Evolutionary conservation across 2,113 vertebrate genomes (phyloP).

Genomic region (Dunckerocampus dactyliophorus): DNA sequence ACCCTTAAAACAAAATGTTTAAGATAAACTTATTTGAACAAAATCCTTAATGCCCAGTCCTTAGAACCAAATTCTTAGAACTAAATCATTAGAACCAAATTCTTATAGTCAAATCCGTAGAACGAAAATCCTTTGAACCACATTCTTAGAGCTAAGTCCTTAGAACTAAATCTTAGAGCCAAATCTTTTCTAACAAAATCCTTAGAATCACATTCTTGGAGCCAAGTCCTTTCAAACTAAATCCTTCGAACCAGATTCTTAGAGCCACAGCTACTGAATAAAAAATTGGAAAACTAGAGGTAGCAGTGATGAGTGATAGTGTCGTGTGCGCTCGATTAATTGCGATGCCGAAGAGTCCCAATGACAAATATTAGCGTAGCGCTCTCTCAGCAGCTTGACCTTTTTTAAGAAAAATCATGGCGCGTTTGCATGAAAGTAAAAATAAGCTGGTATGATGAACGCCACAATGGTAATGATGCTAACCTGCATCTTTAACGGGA

Average conservation of each 20-base stretch:
- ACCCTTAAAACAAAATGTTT: background rate
- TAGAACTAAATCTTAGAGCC: background rate
- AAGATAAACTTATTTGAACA: background rate
- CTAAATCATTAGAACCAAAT: background rate
- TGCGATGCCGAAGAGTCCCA: conserved; percentile 34
- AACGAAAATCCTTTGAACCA: background rate
- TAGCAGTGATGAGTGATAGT: conserved; percentile 38
- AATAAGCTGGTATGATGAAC: conserved; percentile 40
- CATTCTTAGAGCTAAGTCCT: background rate
- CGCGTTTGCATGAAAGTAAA: conserved; percentile 57
- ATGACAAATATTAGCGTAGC: conserved; percentile 52
- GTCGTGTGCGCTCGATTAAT: conserved; percentile 45
- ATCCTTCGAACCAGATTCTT: background rate
- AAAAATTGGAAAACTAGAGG: conserved; percentile 22
- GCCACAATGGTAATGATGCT: conserved; percentile 47
- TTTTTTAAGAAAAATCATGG: conserved; percentile 62
- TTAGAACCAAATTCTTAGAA: background rate
- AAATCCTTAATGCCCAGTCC: background rate
- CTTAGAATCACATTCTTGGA: background rate
- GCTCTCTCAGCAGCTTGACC: conserved; percentile 58
- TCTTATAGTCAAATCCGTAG: background rate
- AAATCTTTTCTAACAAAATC: background rate
- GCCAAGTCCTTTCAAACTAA: background rate
- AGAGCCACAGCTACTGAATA: background rate
- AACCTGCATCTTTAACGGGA: conserved; percentile 39